phyloP scores from a whole-genome alignment of 2,797 vertebrate genomes.

The Todus mexicanus region DNA sequence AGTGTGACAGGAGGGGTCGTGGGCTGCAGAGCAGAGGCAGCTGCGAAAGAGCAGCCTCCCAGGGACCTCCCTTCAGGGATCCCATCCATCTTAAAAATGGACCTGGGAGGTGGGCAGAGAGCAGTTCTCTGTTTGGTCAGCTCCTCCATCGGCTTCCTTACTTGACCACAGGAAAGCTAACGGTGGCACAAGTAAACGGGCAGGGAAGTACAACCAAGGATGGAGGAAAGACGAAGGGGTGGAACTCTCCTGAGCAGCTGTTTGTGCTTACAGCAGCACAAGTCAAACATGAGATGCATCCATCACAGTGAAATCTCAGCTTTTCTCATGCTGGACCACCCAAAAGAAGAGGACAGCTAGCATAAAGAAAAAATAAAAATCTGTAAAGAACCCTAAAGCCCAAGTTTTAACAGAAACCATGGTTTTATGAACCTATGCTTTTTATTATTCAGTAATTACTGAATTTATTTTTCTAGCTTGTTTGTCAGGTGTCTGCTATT shows the following conservation, averaged over 20 bases:
- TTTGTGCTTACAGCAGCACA: neutral
- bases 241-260: neutral
- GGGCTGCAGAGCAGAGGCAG: neutral
- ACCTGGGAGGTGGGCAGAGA: neutral
- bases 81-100: fast-evolving
- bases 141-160: neutral
- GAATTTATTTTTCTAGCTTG: neutral
- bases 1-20: neutral
- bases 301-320: neutral
- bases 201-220: neutral
- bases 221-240: neutral
- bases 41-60: neutral
- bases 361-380: neutral
- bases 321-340: neutral
- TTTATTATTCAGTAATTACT: neutral
- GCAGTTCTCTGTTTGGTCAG: neutral
- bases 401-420: neutral
- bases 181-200: neutral
- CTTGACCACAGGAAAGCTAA: neutral
- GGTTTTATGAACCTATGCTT: neutral
- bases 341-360: neutral
- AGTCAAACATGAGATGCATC: neutral
- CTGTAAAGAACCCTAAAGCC: neutral
- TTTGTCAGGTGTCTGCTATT: neutral
- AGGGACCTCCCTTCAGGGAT: neutral